Conservation (phyloP, 1,140 invertebrate genomes). For the Harpegnathos saltator region DNA sequence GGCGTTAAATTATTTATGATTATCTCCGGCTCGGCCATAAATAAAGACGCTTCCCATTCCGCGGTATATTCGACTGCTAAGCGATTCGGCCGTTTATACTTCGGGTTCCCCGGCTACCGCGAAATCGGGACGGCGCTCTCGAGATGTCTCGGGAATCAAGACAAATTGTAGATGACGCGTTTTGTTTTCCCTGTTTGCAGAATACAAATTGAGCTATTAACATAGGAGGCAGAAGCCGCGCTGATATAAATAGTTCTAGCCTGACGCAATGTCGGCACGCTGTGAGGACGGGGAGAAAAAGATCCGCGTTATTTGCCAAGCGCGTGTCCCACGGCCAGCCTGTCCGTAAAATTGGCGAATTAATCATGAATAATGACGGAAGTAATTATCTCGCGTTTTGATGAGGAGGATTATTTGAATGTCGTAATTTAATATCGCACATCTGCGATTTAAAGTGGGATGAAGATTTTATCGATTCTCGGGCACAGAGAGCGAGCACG, state of each 20-base stretch:
- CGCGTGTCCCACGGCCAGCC: neutral
- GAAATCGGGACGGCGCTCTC: constrained; percentile 8
- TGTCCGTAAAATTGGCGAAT: neutral
- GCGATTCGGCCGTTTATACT: constrained; percentile 34
- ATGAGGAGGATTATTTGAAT: neutral
- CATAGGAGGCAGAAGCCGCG: neutral
- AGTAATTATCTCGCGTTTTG: neutral
- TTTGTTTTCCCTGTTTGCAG: constrained; percentile 13
- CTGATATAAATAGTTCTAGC: constrained; percentile 4
- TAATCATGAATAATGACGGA: no score
- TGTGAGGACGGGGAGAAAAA: neutral
- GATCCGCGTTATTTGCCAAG: neutral
- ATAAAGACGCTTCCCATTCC: constrained; percentile 32
- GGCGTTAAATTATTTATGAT: constrained; percentile 58
- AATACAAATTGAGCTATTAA: constrained; percentile 54
- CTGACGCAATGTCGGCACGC: neutral
- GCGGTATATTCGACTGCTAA: constrained; percentile 27
- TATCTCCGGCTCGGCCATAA: constrained; percentile 35
- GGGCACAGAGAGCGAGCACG: neutral
- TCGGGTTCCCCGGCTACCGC: constrained; percentile 19
- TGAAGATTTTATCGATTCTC: neutral
- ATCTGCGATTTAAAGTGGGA: neutral
- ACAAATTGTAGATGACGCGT: constrained; percentile 35
- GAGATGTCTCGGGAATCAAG: constrained; percentile 11
- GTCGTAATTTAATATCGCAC: constrained; percentile 5